Conservation (phyloP, 2,888 invertebrate genomes). For the Drosophila seclusa region DNA sequence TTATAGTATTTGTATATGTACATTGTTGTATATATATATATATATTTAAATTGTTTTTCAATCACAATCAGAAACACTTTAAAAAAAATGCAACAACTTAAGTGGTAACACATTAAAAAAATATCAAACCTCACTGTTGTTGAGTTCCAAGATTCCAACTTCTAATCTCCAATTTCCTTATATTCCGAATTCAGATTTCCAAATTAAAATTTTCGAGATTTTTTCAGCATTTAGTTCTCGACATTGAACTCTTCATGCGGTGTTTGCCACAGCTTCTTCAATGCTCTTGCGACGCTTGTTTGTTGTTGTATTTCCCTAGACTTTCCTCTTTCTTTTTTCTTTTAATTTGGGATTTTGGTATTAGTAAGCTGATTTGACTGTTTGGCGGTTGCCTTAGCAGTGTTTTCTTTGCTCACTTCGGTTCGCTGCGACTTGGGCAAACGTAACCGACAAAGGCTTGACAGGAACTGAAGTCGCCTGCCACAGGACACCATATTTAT, state of each 20-base stretch:
- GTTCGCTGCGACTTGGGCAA: slow-evolving; percentile 54
- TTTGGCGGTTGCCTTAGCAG: slow-evolving; percentile 36
- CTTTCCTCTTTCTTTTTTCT: neutral
- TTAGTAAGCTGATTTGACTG: slow-evolving; percentile 10
- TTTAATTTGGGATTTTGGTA: neutral
- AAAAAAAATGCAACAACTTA: slow-evolving; percentile 33
- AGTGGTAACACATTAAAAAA: slow-evolving; percentile 42
- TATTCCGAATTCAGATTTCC: neutral
- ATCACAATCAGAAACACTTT: slow-evolving; percentile 28
- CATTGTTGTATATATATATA: slow-evolving; percentile 5
- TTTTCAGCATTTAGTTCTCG: neutral
- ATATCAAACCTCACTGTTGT: slow-evolving; percentile 33
- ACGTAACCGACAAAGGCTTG: slow-evolving; percentile 73
- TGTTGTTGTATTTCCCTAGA: neutral
- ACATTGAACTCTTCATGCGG: neutral
- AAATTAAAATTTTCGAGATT: neutral
- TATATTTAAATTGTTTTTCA: slow-evolving; percentile 25
- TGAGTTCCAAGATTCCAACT: slow-evolving; percentile 9
- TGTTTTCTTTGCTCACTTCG: slow-evolving; percentile 29
- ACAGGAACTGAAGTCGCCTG: slow-evolving; percentile 69
- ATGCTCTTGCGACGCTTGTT: neutral
- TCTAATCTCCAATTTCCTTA: neutral
- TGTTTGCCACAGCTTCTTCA: slow-evolving; percentile 1
- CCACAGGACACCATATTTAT: slow-evolving; percentile 65
- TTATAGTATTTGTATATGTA: slow-evolving; percentile 7